phyloP scores from a whole-genome alignment of 2,797 vertebrate genomes.

The Enteromius afrohamiltoni region DNA sequence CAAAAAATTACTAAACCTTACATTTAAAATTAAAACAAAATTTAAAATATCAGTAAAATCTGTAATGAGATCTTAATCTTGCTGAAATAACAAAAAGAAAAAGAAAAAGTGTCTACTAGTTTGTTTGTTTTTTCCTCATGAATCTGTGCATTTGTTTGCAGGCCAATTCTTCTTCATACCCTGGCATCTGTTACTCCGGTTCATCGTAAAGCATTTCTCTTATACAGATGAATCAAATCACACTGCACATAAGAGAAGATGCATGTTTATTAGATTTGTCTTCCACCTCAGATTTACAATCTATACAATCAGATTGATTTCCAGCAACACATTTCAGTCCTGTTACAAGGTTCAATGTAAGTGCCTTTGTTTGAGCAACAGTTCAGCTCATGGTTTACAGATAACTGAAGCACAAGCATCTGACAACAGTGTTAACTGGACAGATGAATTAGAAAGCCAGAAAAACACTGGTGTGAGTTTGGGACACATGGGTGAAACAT shows the following conservation, averaged over 20 bases:
- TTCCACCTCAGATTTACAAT: constrained; percentile 37
- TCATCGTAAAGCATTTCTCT: not conserved
- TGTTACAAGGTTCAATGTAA: constrained; percentile 7
- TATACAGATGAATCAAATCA: not conserved
- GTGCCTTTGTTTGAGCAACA: constrained; percentile 46
- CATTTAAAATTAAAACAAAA: too few species aligned
- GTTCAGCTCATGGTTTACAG: constrained; percentile 39
- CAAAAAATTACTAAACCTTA: too few species aligned
- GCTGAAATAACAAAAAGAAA: not conserved
- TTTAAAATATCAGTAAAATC: not conserved
- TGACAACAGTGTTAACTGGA: constrained; percentile 25
- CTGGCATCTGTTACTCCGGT: not conserved
- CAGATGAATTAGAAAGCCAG: constrained; percentile 31
- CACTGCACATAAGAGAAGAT: constrained; percentile 58
- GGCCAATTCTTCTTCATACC: not conserved
- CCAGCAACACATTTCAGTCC: constrained; percentile 15
- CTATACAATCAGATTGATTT: constrained; percentile 44
- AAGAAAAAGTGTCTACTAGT: not conserved
- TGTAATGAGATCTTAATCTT: not conserved
- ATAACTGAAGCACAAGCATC: constrained; percentile 11
- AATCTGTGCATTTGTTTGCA: not conserved
- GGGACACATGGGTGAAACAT: constrained; percentile 24
- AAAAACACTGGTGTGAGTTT: not conserved
- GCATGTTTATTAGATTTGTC: constrained; percentile 68
- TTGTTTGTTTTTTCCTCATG: not conserved